Conservation (phyloP, 1,140 invertebrate genomes). For the Caenorhabditis briggsae region DNA sequence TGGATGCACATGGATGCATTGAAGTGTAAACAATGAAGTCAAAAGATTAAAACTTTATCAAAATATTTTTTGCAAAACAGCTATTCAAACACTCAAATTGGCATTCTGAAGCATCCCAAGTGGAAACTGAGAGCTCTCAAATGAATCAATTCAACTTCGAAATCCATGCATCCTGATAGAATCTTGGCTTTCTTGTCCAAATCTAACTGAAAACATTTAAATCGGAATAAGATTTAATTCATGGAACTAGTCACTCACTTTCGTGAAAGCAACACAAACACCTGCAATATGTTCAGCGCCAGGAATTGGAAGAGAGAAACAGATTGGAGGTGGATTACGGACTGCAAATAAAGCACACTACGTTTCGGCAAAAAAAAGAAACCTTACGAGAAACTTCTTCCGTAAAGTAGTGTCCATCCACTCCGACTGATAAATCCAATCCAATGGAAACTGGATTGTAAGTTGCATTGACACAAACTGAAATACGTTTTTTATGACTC, state of each 20-base stretch:
- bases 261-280: slow-evolving; percentile 54
- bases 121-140: slow-evolving; percentile 37
- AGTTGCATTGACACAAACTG: slow-evolving; percentile 56
- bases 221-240: not conserved
- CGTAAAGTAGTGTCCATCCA: slow-evolving; percentile 53
- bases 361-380: not conserved
- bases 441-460: slow-evolving; percentile 59
- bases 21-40: too few relatives aligned
- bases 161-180: slow-evolving; percentile 56
- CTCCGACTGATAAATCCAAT: slow-evolving; percentile 57
- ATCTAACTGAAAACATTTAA: slow-evolving; percentile 42
- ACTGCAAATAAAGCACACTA: slow-evolving; percentile 22
- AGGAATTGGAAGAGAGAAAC: slow-evolving; percentile 52
- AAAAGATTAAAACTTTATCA: not conserved
- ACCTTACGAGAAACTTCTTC: slow-evolving; percentile 56
- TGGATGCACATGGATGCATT: too few relatives aligned
- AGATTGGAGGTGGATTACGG: slow-evolving; percentile 59
- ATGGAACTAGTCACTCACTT: slow-evolving; percentile 12
- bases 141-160: slow-evolving; percentile 57
- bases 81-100: slow-evolving; percentile 46
- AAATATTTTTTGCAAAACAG: not conserved
- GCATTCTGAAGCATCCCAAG: slow-evolving; percentile 60
- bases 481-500: not conserved
- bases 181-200: slow-evolving; percentile 36
- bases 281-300: slow-evolving; percentile 43